A percentile compares a stretch with the other conserved stretches of the same genome.
Evolutionary conservation across 2,797 vertebrate genomes (phyloP).

Genomic region (Liparis tanakae): DNA sequence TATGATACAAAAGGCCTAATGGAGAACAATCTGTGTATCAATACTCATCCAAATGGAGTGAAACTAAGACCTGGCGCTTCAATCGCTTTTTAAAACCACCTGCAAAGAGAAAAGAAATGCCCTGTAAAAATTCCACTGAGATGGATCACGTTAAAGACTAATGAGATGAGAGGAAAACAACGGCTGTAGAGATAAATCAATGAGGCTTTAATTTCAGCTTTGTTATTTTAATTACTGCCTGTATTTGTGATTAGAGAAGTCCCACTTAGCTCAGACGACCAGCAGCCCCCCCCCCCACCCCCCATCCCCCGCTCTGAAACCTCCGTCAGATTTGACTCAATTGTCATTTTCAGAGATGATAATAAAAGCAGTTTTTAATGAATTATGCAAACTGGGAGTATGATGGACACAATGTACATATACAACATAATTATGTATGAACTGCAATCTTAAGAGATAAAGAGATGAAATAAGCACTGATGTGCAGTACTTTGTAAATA

Average conservation of each 20-base stretch:
- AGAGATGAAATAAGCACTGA: constrained; percentile 15
- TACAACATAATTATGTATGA: constrained; percentile 15
- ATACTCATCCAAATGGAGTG: constrained; percentile 65
- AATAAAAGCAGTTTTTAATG: constrained; percentile 37
- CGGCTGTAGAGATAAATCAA: constrained; percentile 72
- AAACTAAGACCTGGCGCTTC: constrained; percentile 42
- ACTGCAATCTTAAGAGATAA: constrained; percentile 29
- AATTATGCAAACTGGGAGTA: constrained; percentile 31
- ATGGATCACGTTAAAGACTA: constrained; percentile 58
- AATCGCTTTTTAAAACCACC: constrained; percentile 23
- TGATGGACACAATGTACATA: constrained; percentile 32
- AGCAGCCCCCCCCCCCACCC: constrained; percentile 24
- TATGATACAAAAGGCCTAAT: constrained; percentile 70
- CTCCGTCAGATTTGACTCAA: constrained; percentile 29
- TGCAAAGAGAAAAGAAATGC: constrained; percentile 42
- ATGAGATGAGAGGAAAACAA: constrained; percentile 71
- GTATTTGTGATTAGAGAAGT: constrained; percentile 69
- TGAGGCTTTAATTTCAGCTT: constrained; percentile 68
- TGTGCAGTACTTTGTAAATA: neutral
- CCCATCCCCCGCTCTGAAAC: constrained; percentile 27
- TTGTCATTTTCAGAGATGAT: constrained; percentile 26
- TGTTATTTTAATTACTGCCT: constrained; percentile 75
- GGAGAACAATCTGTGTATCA: constrained; percentile 68
- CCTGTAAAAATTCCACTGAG: constrained; percentile 56
- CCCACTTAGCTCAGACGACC: constrained; percentile 49